Conservation (phyloP, 2,888 invertebrate genomes). For the Lutraria lutraria region DNA sequence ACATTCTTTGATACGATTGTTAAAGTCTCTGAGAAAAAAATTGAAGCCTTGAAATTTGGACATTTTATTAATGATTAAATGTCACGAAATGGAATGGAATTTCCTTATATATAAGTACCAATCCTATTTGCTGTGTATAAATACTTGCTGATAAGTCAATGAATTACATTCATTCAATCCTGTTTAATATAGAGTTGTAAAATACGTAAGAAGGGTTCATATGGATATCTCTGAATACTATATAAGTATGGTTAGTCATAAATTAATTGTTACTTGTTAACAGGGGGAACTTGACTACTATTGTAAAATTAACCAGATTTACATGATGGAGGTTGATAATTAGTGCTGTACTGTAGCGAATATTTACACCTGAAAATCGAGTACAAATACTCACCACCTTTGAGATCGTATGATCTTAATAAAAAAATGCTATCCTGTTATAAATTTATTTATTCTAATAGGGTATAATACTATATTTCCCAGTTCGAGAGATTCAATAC, state of each 20-base stretch:
- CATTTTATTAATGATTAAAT: not conserved
- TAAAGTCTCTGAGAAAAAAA: not conserved
- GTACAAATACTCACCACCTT: no score
- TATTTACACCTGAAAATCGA: no score
- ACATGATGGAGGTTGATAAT: no score
- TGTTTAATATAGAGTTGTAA: not conserved
- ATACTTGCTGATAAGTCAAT: constrained; percentile 1
- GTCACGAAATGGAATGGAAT: constrained; percentile 21
- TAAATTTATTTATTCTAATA: no score
- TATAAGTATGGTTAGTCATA: not conserved
- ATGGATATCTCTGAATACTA: not conserved
- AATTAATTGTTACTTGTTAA: not conserved
- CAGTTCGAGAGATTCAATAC: no score
- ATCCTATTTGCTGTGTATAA: not conserved
- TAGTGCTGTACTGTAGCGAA: no score
- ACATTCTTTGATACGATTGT: not conserved
- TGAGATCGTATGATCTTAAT: no score
- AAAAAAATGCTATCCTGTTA: no score
- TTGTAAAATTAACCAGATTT: not conserved
- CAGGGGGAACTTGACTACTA: not conserved
- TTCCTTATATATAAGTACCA: not conserved
- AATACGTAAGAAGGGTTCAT: constrained; percentile 2
- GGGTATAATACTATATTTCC: no score
- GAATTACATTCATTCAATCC: constrained; percentile 5
- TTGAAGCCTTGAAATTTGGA: constrained; percentile 15